Conservation (phyloP, 2,113 vertebrate genomes). For the Pomatorhinus ruficollis region DNA sequence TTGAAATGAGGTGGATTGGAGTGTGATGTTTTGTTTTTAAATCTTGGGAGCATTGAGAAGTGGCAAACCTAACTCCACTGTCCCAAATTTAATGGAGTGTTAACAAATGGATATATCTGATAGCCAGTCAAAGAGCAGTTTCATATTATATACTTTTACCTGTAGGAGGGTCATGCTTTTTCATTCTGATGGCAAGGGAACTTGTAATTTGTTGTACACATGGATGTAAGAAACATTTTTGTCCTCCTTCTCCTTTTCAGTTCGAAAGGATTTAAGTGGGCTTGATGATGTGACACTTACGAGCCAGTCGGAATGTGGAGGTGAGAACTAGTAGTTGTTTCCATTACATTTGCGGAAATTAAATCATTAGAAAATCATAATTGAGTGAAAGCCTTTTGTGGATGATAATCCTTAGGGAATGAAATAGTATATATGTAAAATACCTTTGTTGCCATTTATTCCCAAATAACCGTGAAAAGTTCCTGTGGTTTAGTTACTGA, state of each 20-base stretch:
- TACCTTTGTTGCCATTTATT: background rate
- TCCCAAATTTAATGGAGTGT: background rate
- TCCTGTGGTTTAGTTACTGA: background rate
- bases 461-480: background rate
- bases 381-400: background rate
- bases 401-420: background rate
- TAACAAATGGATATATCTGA: background rate
- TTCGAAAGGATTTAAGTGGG: constrained; percentile 81
- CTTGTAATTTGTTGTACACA: background rate
- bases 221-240: background rate
- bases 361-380: background rate
- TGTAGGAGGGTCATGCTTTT: background rate
- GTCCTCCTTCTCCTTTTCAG: constrained; percentile 64
- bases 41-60: background rate
- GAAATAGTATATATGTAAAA: background rate
- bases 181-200: background rate
- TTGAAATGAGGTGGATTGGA: background rate
- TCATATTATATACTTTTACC: background rate
- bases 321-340: constrained; percentile 64
- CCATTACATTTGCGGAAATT: background rate
- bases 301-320: constrained; percentile 85
- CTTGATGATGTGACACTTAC: constrained; percentile 84
- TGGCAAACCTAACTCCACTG: background rate
- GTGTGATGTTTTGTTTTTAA: background rate
- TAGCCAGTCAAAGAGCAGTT: background rate